A percentile compares a stretch with the other conserved stretches of the same genome.
These are phyloP conservation scores for Epirrita christyi DNA, from an alignment of 2,888 invertebrate genomes.

Conservation along the genomic window DNA sequence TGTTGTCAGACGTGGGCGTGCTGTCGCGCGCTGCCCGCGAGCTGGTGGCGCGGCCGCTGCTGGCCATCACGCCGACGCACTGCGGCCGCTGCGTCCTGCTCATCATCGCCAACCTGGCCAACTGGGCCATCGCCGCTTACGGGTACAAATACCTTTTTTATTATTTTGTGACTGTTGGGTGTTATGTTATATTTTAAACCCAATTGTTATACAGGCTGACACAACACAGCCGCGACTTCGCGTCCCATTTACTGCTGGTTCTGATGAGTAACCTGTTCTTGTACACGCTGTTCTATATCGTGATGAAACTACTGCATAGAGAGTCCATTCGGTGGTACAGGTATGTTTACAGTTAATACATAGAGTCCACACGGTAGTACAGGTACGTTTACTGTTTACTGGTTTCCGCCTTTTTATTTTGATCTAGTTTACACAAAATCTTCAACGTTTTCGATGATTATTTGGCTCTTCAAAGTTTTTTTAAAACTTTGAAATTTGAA, in stretches of 20 bases:
- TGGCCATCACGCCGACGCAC: conserved; percentile 71
- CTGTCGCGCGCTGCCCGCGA: conserved; percentile 58
- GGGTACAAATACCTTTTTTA: conserved; percentile 80
- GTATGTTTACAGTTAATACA: conserved; percentile 42
- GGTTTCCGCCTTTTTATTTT: too few species aligned
- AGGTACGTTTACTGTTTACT: too few species aligned
- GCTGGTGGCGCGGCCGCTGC: conserved; percentile 57
- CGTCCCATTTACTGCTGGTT: conserved; percentile 90
- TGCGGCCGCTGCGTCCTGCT: conserved; percentile 85
- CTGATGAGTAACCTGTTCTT: conserved; percentile 93
- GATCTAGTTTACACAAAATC: too few species aligned
- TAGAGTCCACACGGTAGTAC: too few species aligned
- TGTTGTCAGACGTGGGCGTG: conserved; percentile 53
- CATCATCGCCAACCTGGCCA: conserved; percentile 86
- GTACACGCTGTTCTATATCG: conserved; percentile 93
- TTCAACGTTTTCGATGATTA: too few species aligned
- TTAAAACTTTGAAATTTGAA: too few species aligned
- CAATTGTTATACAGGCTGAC: conserved; percentile 69
- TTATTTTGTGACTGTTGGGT: too few species aligned
- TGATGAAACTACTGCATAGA: conserved; percentile 91
- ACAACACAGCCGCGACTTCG: conserved; percentile 90
- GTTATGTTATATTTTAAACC: background rate
- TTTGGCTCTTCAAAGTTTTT: too few species aligned
- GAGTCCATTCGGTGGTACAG: conserved; percentile 88
- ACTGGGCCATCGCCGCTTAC: conserved; percentile 88